Conservation (phyloP, 2,113 vertebrate species). For the Saguinus imperator region DNA sequence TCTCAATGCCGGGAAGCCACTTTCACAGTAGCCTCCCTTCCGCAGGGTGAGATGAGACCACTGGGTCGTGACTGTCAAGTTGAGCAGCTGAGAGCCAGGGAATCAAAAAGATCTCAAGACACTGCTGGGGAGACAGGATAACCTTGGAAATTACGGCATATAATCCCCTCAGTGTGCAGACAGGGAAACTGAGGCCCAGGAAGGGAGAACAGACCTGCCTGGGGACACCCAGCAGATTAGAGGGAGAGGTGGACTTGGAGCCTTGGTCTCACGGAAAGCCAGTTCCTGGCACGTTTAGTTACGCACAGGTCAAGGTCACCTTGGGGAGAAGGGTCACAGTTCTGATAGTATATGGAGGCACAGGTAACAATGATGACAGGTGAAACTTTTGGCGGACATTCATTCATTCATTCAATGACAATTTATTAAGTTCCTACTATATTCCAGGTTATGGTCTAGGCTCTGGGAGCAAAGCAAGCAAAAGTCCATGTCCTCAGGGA, state of each 20-base stretch:
- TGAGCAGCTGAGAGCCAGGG: background rate
- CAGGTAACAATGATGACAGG: background rate
- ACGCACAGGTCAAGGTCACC: background rate
- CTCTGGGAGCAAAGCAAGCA: background rate
- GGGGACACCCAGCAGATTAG: background rate
- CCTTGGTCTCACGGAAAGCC: background rate
- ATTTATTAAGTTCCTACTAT: background rate
- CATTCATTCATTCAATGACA: too few species aligned
- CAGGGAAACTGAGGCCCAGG: background rate
- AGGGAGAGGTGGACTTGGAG: background rate
- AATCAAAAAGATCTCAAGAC: background rate
- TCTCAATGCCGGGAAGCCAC: background rate
- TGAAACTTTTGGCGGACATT: background rate
- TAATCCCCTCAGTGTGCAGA: background rate
- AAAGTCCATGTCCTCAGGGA: background rate
- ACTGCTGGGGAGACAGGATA: background rate
- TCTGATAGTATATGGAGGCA: background rate
- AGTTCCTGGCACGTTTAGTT: background rate
- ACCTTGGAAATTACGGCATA: background rate
- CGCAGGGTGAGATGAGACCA: accelerated
- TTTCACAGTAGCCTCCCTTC: background rate
- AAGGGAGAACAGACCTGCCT: background rate
- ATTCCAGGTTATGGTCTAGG: background rate
- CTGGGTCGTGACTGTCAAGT: background rate
- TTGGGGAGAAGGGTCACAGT: background rate